phyloP scores from a whole-genome alignment of 2,888 invertebrate genomes.

The Timema podura region DNA sequence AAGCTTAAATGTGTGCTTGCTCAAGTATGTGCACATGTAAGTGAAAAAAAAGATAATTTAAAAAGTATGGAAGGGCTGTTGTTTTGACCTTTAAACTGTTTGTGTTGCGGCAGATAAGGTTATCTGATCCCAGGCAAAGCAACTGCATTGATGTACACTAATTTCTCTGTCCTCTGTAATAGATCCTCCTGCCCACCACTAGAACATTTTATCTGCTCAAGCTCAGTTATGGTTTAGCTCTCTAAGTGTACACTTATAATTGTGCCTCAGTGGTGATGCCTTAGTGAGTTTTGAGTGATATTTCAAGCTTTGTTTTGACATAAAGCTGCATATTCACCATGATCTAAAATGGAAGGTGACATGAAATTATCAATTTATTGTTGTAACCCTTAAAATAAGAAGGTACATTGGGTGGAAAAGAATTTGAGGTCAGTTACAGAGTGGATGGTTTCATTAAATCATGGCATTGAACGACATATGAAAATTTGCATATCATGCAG shows the following conservation, averaged over 20 bases:
- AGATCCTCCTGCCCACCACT: background rate
- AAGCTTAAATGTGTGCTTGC: too few relatives aligned
- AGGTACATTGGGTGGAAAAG: background rate
- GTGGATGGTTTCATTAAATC: conserved; percentile 3
- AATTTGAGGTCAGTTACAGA: background rate
- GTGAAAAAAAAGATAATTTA: too few relatives aligned
- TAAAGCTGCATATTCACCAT: background rate
- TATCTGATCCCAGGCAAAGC: background rate
- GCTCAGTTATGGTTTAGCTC: background rate
- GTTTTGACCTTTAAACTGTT: too few relatives aligned
- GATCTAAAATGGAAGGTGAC: conserved; percentile 7
- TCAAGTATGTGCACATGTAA: too few relatives aligned
- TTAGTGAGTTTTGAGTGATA: background rate
- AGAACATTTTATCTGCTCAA: background rate
- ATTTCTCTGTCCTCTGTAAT: background rate
- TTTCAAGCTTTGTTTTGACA: background rate
- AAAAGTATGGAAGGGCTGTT: too few relatives aligned
- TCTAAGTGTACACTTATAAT: background rate
- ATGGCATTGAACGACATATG: background rate
- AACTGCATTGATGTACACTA: background rate
- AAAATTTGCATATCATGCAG: conserved; percentile 7
- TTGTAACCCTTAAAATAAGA: conserved; percentile 7
- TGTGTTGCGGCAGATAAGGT: background rate
- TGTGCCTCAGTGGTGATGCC: background rate
- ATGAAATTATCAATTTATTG: background rate